Evolutionary conservation across 92 coral and sea anemone species (phyloP).

Genomic region (Muricea muricata): DNA sequence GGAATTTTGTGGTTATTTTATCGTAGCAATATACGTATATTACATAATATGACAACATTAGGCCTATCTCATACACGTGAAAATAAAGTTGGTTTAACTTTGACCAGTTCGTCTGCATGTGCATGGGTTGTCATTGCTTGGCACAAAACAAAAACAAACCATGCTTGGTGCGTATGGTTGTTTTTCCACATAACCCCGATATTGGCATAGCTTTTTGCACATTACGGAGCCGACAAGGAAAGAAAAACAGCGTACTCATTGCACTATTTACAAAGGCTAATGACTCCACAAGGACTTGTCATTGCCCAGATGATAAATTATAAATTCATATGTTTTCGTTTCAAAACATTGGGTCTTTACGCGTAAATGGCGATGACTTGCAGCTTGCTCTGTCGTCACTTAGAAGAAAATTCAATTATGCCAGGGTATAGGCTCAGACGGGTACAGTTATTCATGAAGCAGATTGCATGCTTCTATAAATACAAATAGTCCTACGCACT

Average conservation of each 20-base stretch:
- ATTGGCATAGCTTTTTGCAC: background rate
- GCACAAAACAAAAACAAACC: background rate
- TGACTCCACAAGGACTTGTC: background rate
- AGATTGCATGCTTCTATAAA: background rate
- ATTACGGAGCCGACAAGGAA: background rate
- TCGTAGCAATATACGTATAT: no score
- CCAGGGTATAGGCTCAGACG: background rate
- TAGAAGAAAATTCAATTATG: background rate
- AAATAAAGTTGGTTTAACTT: no score
- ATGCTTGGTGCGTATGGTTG: background rate
- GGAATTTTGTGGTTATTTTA: no score
- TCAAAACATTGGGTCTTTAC: constrained; percentile 20
- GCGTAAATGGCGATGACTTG: constrained; percentile 5
- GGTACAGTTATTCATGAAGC: background rate
- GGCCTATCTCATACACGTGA: no score
- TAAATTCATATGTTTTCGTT: constrained; percentile 10
- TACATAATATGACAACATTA: no score
- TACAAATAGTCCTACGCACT: background rate
- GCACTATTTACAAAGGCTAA: constrained; percentile 15
- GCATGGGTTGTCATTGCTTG: no score
- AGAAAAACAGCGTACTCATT: background rate
- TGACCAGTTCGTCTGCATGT: no score
- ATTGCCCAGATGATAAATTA: background rate
- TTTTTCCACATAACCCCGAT: background rate
- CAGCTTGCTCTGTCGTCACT: constrained; percentile 19